phyloP scores from a whole-genome alignment of 2,113 vertebrate species.

The Psophia crepitans region DNA sequence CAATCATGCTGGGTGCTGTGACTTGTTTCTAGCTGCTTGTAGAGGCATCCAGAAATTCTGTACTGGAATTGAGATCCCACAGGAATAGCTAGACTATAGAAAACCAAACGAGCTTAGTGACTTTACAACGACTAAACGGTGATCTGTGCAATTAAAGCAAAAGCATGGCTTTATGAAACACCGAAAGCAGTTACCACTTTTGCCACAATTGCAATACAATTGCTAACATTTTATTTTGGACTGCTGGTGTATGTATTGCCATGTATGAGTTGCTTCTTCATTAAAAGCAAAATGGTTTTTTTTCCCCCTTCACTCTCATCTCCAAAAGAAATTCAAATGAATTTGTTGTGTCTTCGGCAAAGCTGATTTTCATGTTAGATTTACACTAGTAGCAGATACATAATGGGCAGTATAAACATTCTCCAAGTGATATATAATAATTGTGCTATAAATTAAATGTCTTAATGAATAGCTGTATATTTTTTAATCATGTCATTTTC shows the following conservation, averaged over 20 bases:
- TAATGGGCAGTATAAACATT: neutral
- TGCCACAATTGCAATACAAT: neutral
- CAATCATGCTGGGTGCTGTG: neutral
- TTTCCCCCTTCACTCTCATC: neutral
- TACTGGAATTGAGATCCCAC: neutral
- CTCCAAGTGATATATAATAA: neutral
- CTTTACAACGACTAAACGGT: neutral
- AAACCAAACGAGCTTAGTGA: neutral
- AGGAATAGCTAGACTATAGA: neutral
- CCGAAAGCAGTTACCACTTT: neutral
- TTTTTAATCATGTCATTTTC: neutral
- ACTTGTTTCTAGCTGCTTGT: neutral
- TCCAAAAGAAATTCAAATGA: neutral
- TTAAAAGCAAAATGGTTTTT: neutral
- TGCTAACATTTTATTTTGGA: neutral
- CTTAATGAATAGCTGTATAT: conserved; percentile 26
- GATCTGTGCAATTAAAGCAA: neutral
- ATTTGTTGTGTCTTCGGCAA: neutral
- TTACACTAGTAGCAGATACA: neutral
- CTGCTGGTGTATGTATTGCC: neutral
- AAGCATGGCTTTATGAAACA: neutral
- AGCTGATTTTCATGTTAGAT: neutral
- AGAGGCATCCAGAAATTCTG: neutral
- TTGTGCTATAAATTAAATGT: neutral
- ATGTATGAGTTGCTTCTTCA: neutral